Evolutionary conservation across 2,888 invertebrate genomes (phyloP).

Genomic region (Sminthurinus aureus): DNA sequence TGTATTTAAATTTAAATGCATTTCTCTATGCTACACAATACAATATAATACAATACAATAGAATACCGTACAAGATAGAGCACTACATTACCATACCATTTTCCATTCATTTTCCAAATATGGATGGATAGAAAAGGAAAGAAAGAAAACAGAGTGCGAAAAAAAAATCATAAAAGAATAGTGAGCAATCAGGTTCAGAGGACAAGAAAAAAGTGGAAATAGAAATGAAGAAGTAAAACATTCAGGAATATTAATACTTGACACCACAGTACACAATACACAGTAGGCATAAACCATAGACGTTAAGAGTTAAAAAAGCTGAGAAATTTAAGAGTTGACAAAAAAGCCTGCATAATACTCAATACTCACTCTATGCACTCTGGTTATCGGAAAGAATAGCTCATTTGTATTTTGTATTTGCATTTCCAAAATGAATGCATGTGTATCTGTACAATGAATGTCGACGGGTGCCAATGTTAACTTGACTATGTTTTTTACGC

Average conservation of each 20-base stretch:
- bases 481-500: neutral
- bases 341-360: neutral
- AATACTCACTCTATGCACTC: neutral
- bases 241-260: neutral
- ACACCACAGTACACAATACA: too few relatives aligned
- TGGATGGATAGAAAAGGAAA: neutral
- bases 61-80: too few relatives aligned
- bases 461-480: neutral
- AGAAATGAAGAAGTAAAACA: neutral
- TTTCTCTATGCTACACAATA: neutral
- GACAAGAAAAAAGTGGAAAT: neutral
- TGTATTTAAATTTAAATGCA: slow-evolving; percentile 31
- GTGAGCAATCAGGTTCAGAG: slow-evolving; percentile 3
- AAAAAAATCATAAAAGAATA: slow-evolving; percentile 8
- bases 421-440: neutral
- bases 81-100: neutral
- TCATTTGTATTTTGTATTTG: neutral
- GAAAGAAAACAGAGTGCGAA: neutral
- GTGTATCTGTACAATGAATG: neutral
- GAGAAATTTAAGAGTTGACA: neutral
- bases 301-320: neutral
- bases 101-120: neutral
- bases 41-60: too few relatives aligned
- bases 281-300: too few relatives aligned
- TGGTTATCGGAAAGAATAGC: neutral